Conservation (phyloP, 2,888 invertebrate species). For the Drosophila koepferae region DNA sequence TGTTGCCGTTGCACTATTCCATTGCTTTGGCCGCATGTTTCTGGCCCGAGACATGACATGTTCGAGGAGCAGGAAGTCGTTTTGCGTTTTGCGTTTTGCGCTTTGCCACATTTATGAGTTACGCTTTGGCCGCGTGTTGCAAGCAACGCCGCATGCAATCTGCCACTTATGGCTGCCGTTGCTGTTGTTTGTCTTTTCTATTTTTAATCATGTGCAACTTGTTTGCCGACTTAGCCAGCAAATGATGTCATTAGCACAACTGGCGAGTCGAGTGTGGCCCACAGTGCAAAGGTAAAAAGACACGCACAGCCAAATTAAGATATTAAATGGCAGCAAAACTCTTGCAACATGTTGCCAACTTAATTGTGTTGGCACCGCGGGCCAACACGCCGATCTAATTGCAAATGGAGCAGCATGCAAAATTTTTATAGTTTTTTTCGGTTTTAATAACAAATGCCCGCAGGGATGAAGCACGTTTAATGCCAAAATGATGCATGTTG, state of each 20-base stretch:
- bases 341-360: slow-evolving; percentile 58
- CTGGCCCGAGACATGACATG: slow-evolving; percentile 66
- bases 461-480: slow-evolving; percentile 50
- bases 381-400: slow-evolving; percentile 72
- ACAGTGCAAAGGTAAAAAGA: slow-evolving; percentile 49
- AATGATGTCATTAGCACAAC: slow-evolving; percentile 71
- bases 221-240: slow-evolving; percentile 51
- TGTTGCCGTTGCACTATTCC: slow-evolving; percentile 41
- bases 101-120: slow-evolving; percentile 77
- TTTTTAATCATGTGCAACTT: slow-evolving; percentile 56
- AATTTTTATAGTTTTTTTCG: slow-evolving; percentile 24
- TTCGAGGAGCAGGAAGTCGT: slow-evolving; percentile 78
- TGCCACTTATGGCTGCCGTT: slow-evolving; percentile 55
- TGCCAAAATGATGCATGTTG: slow-evolving; percentile 44
- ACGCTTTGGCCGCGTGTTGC: slow-evolving; percentile 71
- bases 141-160: slow-evolving; percentile 64
- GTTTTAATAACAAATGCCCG: slow-evolving; percentile 38
- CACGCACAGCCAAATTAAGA: slow-evolving; percentile 73
- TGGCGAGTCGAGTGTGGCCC: slow-evolving; percentile 19
- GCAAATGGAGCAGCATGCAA: slow-evolving; percentile 65
- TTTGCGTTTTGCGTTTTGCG: slow-evolving; percentile 52
- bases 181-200: slow-evolving; percentile 10
- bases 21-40: slow-evolving; percentile 32
- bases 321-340: slow-evolving; percentile 64
- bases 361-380: slow-evolving; percentile 50